Evolutionary conservation across 2,797 vertebrate genomes (phyloP).

Genomic region (Scomberomorus guttatus): DNA sequence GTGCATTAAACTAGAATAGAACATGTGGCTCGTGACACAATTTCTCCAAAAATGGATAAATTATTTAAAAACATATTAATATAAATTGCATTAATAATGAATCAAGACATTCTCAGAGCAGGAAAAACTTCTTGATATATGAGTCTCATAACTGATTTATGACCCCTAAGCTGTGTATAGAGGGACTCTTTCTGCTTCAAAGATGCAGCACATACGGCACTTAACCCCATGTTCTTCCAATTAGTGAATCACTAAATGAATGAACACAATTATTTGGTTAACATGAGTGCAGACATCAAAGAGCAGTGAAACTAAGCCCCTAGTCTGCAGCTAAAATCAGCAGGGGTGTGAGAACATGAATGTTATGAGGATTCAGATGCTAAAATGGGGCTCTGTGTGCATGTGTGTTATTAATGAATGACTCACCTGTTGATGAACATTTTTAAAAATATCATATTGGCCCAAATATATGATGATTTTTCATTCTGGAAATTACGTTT

Average conservation of each 20-base stretch:
- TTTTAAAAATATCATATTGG: background rate
- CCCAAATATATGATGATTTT: no score
- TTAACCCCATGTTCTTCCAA: background rate
- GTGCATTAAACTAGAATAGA: constrained; percentile 68
- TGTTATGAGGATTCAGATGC: constrained; percentile 4
- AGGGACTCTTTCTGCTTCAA: constrained; percentile 7
- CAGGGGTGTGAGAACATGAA: background rate
- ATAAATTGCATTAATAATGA: constrained; percentile 68
- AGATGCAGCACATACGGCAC: background rate
- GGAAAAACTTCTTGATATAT: constrained; percentile 47
- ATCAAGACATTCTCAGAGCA: constrained; percentile 39
- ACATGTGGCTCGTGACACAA: constrained; percentile 60
- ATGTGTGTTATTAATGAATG: constrained; percentile 18
- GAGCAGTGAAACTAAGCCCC: background rate
- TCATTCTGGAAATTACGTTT: no score
- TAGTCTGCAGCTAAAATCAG: constrained; percentile 2
- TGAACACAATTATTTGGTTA: background rate
- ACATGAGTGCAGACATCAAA: background rate
- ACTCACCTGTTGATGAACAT: constrained; percentile 29
- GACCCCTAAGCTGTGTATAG: background rate
- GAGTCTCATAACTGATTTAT: constrained; percentile 23
- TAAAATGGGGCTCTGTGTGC: constrained; percentile 14
- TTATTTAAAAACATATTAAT: constrained; percentile 78
- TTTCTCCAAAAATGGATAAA: constrained; percentile 66
- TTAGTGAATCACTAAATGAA: constrained; percentile 33